Conservation (phyloP, 1,140 invertebrate genomes). For the Drosophila subpulchrella region DNA sequence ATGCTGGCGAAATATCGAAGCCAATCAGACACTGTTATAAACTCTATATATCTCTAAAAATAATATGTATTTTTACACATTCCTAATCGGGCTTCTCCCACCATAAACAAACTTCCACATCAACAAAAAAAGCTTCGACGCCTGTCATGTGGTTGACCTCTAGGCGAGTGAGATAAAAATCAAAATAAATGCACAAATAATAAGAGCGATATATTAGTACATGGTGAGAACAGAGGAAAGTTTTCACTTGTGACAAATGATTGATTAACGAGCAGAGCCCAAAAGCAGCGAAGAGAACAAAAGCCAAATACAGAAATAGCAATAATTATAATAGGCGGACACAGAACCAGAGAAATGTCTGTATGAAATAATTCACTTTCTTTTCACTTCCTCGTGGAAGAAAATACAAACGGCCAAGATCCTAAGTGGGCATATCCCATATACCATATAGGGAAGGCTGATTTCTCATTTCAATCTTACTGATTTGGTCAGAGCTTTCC, state of each 20-base stretch:
- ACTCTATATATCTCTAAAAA: not conserved
- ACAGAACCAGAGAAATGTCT: constrained; percentile 18
- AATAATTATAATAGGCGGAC: constrained; percentile 13
- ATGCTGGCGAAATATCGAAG: not conserved
- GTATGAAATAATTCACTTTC: constrained; percentile 25
- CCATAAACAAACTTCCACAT: constrained; percentile 35
- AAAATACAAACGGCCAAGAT: not conserved
- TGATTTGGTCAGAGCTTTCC: constrained; percentile 8
- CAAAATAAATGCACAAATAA: constrained; percentile 46
- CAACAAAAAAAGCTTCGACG: constrained; percentile 16
- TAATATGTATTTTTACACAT: constrained; percentile 19
- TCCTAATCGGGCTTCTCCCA: constrained; percentile 7
- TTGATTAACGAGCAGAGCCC: constrained; percentile 60
- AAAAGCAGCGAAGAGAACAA: constrained; percentile 13
- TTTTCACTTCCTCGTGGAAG: constrained; percentile 19
- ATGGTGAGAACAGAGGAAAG: constrained; percentile 16
- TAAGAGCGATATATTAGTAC: constrained; percentile 8
- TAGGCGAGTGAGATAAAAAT: constrained; percentile 58
- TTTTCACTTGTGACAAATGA: constrained; percentile 57
- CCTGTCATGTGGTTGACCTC: constrained; percentile 71
- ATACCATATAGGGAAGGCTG: constrained; percentile 17
- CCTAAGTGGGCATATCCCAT: constrained; percentile 22
- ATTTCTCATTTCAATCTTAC: constrained; percentile 2
- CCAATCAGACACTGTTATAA: not conserved
- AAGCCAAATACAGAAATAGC: constrained; percentile 30